Percentiles rank a stretch among this genome's conserved stretches.
Evolutionary conservation across 2,797 vertebrate species (phyloP).

Genomic region (Characodon lateralis): DNA sequence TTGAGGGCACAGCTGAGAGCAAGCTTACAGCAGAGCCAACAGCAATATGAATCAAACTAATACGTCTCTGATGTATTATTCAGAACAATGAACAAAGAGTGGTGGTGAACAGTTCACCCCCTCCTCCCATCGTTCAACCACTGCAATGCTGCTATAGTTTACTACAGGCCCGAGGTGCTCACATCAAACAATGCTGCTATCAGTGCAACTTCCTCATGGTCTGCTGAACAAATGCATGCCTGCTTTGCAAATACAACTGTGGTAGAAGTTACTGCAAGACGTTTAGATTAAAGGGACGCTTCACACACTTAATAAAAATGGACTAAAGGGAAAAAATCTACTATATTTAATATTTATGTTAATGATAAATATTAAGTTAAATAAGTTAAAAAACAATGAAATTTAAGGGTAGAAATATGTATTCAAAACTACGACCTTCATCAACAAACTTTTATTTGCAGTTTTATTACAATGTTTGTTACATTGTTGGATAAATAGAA

Average conservation of each 20-base stretch:
- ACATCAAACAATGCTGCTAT: constrained; percentile 43
- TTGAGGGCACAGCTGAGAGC: constrained; percentile 39
- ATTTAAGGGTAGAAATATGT: too few species aligned
- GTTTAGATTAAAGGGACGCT: background rate
- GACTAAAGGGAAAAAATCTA: background rate
- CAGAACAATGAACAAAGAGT: constrained; percentile 63
- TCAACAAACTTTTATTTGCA: background rate
- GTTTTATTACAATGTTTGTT: too few species aligned
- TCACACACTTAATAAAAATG: background rate
- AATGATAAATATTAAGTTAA: too few species aligned
- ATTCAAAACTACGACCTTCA: background rate
- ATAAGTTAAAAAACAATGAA: background rate
- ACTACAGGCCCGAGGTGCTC: constrained; percentile 24
- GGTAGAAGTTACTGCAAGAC: background rate
- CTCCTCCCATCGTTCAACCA: constrained; percentile 37
- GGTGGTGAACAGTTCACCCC: constrained; percentile 25
- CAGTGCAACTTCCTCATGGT: constrained; percentile 20
- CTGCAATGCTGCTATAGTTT: constrained; percentile 30
- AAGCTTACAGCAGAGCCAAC: constrained; percentile 36
- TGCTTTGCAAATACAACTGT: background rate
- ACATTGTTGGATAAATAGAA: too few species aligned
- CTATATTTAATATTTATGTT: too few species aligned
- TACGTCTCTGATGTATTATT: constrained; percentile 71
- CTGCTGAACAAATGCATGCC: constrained; percentile 11
- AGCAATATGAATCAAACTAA: constrained; percentile 69